phyloP scores from a whole-genome alignment of 2,113 vertebrate genomes.

The Phasianus colchicus region DNA sequence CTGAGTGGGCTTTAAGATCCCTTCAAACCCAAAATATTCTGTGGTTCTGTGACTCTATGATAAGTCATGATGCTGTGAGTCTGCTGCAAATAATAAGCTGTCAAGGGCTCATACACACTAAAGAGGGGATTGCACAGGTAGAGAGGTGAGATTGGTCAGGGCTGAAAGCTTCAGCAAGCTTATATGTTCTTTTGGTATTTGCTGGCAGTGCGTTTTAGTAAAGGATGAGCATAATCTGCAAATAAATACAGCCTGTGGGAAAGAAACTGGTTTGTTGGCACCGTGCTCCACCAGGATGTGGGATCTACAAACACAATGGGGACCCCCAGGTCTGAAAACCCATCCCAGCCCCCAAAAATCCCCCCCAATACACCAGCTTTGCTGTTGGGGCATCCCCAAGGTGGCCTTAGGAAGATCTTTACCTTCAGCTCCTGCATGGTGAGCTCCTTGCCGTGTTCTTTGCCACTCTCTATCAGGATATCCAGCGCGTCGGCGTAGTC shows the following conservation, averaged over 20 bases:
- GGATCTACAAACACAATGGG: accelerated
- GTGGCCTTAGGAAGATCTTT: background rate
- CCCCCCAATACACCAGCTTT: background rate
- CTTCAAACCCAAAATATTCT: background rate
- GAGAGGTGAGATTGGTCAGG: background rate
- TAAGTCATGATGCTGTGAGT: background rate
- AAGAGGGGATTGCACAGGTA: background rate
- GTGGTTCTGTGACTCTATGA: background rate
- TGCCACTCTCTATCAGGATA: conserved; percentile 94
- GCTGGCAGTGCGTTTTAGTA: background rate
- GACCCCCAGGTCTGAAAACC: too few relatives aligned
- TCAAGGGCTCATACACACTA: background rate
- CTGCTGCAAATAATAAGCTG: background rate
- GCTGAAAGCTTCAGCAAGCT: background rate
- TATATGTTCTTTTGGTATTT: background rate
- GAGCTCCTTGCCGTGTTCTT: conserved; percentile 93
- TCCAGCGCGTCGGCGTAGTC: conserved; percentile 94
- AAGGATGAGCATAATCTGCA: background rate
- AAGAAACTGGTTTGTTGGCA: background rate
- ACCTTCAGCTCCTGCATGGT: conserved; percentile 99
- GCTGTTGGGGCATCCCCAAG: accelerated
- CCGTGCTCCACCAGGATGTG: background rate
- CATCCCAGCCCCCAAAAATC: background rate
- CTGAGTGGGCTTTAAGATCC: background rate
- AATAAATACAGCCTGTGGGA: accelerated